Evolutionary conservation across 92 coral and sea anemone species (phyloP).

Genomic region (Galaxea fascicularis): DNA sequence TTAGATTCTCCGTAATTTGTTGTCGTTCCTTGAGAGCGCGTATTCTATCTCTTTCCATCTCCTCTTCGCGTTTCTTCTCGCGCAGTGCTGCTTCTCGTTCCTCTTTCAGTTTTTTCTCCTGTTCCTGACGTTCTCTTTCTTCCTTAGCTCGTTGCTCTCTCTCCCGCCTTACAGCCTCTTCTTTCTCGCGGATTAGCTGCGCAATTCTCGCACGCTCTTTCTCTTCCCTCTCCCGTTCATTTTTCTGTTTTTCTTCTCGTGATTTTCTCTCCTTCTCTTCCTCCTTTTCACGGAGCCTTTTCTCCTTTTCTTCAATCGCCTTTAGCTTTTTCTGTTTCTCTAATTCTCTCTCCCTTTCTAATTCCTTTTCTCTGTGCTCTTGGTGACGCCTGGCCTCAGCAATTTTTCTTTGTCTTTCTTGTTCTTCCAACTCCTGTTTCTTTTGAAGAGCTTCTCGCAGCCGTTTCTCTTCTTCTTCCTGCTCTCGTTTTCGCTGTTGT

Average conservation of each 20-base stretch:
- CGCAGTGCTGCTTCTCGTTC: slow-evolving; percentile 75
- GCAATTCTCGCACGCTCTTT: slow-evolving; percentile 85
- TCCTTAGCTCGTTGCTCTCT: slow-evolving; percentile 74
- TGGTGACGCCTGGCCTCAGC: slow-evolving; percentile 86
- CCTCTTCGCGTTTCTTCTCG: slow-evolving; percentile 63
- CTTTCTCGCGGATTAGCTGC: slow-evolving; percentile 86
- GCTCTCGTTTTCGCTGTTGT: slow-evolving; percentile 65
- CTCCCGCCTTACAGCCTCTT: slow-evolving; percentile 69
- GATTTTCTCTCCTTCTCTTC: slow-evolving; percentile 63
- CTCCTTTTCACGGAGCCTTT: slow-evolving; percentile 74
- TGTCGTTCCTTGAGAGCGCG: slow-evolving; percentile 68
- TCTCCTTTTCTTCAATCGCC: slow-evolving; percentile 85
- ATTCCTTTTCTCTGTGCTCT: slow-evolving; percentile 84
- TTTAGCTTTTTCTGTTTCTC: slow-evolving; percentile 80
- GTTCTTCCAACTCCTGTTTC: slow-evolving; percentile 90
- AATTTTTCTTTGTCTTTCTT: slow-evolving; percentile 88
- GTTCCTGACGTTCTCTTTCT: slow-evolving; percentile 76
- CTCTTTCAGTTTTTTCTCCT: slow-evolving; percentile 68
- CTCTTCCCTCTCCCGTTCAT: slow-evolving; percentile 83
- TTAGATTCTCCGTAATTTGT: slow-evolving; percentile 49
- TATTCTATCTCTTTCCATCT: slow-evolving; percentile 55
- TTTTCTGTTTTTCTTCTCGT: slow-evolving; percentile 75
- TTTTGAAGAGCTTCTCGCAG: slow-evolving; percentile 82
- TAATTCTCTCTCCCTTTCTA: slow-evolving; percentile 76
- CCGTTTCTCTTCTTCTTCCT: slow-evolving; percentile 76